Evolutionary conservation across 2,113 vertebrate genomes (phyloP).

Genomic region (Lepidiolamprologus cunningtoni): DNA sequence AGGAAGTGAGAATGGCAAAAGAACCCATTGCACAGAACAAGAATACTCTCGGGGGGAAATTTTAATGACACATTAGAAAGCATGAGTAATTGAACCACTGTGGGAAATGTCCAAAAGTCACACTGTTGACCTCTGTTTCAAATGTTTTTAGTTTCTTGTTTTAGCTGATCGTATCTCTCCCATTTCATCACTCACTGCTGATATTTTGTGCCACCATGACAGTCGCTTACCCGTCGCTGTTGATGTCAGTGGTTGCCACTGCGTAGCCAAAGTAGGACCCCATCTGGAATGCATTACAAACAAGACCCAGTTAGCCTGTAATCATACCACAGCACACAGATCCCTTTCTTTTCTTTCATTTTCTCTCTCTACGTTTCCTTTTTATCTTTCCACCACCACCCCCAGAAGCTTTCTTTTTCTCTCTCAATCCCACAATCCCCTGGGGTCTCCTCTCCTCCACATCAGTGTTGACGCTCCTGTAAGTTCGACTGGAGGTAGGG

Average conservation of each 20-base stretch:
- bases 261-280: slow-evolving; percentile 88
- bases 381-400: not conserved
- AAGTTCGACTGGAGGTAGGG: not conserved
- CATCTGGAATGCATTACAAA: slow-evolving; percentile 77
- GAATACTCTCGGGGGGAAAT: not conserved
- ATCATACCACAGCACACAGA: slow-evolving; percentile 24
- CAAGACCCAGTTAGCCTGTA: slow-evolving; percentile 39
- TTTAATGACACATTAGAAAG: not conserved
- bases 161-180: not conserved
- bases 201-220: not conserved
- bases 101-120: not conserved
- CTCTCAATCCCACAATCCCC: slow-evolving; percentile 33
- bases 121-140: not conserved
- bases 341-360: slow-evolving; percentile 27
- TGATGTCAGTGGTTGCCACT: slow-evolving; percentile 81
- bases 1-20: not conserved
- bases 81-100: not conserved
- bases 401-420: slow-evolving; percentile 20
- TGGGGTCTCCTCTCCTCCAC: not conserved
- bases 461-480: slow-evolving; percentile 13
- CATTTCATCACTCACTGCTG: not conserved
- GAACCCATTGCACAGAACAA: not conserved
- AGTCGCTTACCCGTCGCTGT: slow-evolving; percentile 81
- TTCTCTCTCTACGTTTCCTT: not conserved
- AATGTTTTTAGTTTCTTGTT: not conserved